phyloP scores from a whole-genome alignment of 2,888 invertebrate genomes.

The Ditula angustiorana region DNA sequence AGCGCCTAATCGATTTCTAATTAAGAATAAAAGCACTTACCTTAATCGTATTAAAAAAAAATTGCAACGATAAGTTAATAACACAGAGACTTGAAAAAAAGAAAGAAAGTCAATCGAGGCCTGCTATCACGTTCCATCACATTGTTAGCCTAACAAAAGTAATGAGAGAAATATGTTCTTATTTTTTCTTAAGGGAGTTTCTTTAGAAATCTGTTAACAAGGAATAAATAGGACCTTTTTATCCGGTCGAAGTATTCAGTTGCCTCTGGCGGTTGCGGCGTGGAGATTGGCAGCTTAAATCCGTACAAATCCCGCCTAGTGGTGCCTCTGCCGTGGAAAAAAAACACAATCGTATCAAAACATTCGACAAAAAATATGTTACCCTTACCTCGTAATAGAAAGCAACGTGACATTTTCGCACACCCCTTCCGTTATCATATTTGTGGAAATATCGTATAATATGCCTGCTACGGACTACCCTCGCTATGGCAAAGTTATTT shows the following conservation, averaged over 20 bases:
- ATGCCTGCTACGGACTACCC: neutral
- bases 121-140: conserved; percentile 46
- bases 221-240: conserved; percentile 69
- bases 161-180: conserved; percentile 51
- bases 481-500: neutral
- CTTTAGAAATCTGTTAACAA: conserved; percentile 73
- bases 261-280: conserved; percentile 66
- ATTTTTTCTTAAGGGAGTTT: conserved; percentile 51
- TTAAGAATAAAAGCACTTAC: neutral
- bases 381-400: conserved; percentile 41
- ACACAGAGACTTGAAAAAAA: conserved; percentile 4
- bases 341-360: conserved; percentile 71
- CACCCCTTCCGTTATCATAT: conserved; percentile 33
- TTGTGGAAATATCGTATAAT: conserved; percentile 29
- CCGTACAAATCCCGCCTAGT: conserved; percentile 72
- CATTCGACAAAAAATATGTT: conserved; percentile 53
- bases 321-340: conserved; percentile 57
- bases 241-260: conserved; percentile 70
- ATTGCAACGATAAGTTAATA: neutral
- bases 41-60: neutral
- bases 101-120: conserved; percentile 22
- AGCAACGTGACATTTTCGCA: conserved; percentile 38
- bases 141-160: conserved; percentile 54
- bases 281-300: conserved; percentile 77
- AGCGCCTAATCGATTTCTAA: neutral